Evolutionary conservation across 2,797 vertebrate species (phyloP).

Genomic region (Sebastes taczanowskii): DNA sequence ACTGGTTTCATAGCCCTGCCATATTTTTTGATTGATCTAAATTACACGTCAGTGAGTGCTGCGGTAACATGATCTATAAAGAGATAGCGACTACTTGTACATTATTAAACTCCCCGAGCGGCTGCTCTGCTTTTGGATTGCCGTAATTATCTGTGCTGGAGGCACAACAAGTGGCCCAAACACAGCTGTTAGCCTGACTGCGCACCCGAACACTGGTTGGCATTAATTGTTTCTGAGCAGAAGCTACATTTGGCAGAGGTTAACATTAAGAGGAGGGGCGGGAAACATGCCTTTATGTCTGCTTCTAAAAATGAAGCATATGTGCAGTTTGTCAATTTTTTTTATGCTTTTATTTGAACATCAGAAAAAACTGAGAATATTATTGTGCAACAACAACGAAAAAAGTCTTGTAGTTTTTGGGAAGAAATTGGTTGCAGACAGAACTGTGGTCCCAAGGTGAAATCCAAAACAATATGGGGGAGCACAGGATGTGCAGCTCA

Average conservation of each 20-base stretch:
- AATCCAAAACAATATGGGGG: conserved; percentile 27
- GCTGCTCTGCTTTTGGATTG: conserved; percentile 85
- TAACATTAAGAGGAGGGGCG: conserved; percentile 59
- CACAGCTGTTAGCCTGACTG: conserved; percentile 85
- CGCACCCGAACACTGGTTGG: conserved; percentile 68
- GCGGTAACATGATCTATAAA: conserved; percentile 84
- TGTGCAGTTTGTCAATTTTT: not conserved
- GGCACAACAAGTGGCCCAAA: conserved; percentile 87
- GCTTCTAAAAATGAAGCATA: conserved; percentile 16
- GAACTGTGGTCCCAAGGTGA: conserved; percentile 12
- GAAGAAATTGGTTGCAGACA: conserved; percentile 2
- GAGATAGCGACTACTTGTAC: conserved; percentile 85
- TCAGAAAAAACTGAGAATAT: not conserved
- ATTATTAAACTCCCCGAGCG: conserved; percentile 86
- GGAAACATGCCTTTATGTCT: conserved; percentile 62
- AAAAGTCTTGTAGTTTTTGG: not conserved
- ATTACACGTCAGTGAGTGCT: conserved; percentile 84
- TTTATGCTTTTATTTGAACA: conserved; percentile 1
- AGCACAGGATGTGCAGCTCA: conserved; percentile 30
- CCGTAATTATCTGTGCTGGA: conserved; percentile 86
- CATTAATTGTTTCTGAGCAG: conserved; percentile 84
- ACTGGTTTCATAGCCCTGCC: conserved; percentile 81
- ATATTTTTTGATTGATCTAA: conserved; percentile 87
- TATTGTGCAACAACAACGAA: not conserved
- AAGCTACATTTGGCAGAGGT: conserved; percentile 81